Percentiles rank a stretch among this genome's conserved stretches.
phyloP scores from a whole-genome alignment of 2,113 vertebrate species.

The Indicator indicator region DNA sequence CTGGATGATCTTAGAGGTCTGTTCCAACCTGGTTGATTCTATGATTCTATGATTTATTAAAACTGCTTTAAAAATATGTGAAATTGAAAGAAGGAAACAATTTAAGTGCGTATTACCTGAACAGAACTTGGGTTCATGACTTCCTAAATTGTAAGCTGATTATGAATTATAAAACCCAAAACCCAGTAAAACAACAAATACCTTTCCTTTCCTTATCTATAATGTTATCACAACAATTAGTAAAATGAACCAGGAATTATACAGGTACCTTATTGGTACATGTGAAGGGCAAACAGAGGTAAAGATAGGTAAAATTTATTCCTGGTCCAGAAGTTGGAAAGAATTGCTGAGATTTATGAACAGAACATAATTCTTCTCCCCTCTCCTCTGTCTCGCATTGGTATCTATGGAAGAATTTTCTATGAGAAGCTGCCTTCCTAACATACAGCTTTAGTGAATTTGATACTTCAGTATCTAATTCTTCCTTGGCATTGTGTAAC shows the following conservation, averaged over 20 bases:
- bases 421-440: not conserved
- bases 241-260: not conserved
- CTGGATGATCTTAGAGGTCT: too few species aligned
- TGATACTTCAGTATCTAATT: not conserved
- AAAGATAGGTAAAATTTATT: not conserved
- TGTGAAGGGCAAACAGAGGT: not conserved
- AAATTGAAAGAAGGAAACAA: not conserved
- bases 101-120: not conserved
- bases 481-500: not conserved
- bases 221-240: not conserved
- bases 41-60: not conserved
- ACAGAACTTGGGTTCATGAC: not conserved
- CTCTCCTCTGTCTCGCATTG: not conserved
- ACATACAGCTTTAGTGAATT: not conserved
- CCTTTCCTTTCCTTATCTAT: not conserved
- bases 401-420: not conserved
- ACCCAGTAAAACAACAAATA: not conserved
- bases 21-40: too few species aligned
- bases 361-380: not conserved
- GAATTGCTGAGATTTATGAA: not conserved
- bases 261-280: not conserved
- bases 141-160: not conserved
- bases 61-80: not conserved
- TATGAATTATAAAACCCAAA: not conserved
- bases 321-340: not conserved